These are phyloP conservation scores for Sebastes fasciatus DNA, from an alignment of 2,113 vertebrate species.

Conservation along the genomic window DNA sequence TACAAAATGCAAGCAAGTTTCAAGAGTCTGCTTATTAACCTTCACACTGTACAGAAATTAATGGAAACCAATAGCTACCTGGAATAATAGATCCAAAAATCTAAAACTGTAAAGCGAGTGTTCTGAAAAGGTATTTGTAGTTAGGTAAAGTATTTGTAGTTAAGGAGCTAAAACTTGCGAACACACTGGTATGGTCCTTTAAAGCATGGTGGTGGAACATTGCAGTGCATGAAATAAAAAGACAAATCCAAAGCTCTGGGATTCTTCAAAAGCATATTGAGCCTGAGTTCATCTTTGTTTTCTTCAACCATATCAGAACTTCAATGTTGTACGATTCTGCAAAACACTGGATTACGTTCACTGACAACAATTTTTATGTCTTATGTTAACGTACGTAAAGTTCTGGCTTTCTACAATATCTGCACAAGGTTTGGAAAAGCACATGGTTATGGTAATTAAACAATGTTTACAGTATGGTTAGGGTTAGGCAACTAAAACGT, in stretches of 20 bases:
- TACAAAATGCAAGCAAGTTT: not conserved
- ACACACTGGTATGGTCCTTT: conserved; percentile 14
- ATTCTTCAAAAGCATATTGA: not conserved
- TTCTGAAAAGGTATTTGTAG: not conserved
- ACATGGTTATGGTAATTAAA: not conserved
- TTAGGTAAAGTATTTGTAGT: not conserved
- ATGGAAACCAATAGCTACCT: not conserved
- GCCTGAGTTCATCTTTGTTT: conserved; percentile 2
- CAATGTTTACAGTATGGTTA: not conserved
- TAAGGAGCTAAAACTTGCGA: not conserved
- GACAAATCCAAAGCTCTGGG: not conserved
- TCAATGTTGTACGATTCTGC: not conserved
- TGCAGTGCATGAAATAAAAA: conserved; percentile 10
- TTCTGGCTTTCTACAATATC: not conserved
- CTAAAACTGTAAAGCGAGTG: not conserved
- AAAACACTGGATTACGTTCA: not conserved
- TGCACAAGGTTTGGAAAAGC: not conserved
- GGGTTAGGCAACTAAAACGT: not conserved
- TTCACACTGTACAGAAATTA: not conserved
- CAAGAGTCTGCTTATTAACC: not conserved
- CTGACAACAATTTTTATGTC: not conserved
- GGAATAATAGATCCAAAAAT: too few relatives aligned
- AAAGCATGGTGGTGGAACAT: conserved; percentile 30
- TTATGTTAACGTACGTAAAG: not conserved
- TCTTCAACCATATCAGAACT: not conserved